Conservation (phyloP, 2,888 invertebrate species). For the Adelognathus sp. region DNA sequence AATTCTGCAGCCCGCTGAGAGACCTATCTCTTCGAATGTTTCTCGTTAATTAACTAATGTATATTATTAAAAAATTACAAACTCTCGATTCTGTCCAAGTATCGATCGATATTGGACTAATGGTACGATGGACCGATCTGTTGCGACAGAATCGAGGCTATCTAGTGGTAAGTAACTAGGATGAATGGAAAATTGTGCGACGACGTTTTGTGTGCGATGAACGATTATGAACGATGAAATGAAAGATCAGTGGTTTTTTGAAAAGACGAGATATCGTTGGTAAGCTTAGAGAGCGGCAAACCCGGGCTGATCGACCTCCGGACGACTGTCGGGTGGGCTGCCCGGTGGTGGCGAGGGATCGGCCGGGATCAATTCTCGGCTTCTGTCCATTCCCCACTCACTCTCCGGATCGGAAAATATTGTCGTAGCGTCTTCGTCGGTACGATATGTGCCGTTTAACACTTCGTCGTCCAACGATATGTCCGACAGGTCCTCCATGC, state of each 20-base stretch:
- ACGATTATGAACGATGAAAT: not conserved
- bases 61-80: too few species aligned
- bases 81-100: too few species aligned
- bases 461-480: constrained; percentile 83
- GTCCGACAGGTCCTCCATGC: constrained; percentile 81
- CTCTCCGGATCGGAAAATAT: constrained; percentile 89
- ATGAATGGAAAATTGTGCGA: too few species aligned
- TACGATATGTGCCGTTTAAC: constrained; percentile 82
- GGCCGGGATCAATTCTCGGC: constrained; percentile 63
- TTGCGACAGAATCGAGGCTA: too few species aligned
- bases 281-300: constrained; percentile 24
- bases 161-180: too few species aligned
- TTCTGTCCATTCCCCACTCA: constrained; percentile 83
- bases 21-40: constrained; percentile 6
- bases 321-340: constrained; percentile 81
- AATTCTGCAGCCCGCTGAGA: too few species aligned
- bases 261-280: not conserved
- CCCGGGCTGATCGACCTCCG: constrained; percentile 83
- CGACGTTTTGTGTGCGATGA: too few species aligned
- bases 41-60: constrained; percentile 1
- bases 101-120: too few species aligned
- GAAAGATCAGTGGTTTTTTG: not conserved
- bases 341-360: constrained; percentile 61
- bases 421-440: too few species aligned
- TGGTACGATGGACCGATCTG: too few species aligned